Conservation (phyloP, 2,113 vertebrate genomes). For the Barbus barbus region DNA sequence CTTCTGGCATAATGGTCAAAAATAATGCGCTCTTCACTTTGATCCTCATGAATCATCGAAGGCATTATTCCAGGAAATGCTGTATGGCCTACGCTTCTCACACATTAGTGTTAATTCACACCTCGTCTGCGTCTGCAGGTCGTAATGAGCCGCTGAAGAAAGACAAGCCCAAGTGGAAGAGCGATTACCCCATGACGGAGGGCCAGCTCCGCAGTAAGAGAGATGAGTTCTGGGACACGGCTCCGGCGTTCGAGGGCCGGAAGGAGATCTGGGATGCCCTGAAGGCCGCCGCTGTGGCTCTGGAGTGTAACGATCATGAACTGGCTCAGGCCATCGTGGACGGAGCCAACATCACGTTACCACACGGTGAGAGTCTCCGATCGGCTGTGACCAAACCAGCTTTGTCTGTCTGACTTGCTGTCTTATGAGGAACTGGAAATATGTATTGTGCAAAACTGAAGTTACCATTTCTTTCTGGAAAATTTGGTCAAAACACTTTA, state of each 20-base stretch:
- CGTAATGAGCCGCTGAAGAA: constrained; percentile 96
- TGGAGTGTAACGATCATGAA: constrained; percentile 92
- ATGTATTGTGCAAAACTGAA: neutral
- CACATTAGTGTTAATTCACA: neutral
- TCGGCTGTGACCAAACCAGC: neutral
- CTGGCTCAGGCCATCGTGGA: constrained; percentile 96
- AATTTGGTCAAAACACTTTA: no score
- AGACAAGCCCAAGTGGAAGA: constrained; percentile 96
- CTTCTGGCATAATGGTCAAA: neutral
- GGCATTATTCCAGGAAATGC: neutral
- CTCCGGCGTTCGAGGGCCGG: constrained; percentile 94
- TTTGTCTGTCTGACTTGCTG: neutral
- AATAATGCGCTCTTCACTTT: neutral
- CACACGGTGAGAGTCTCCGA: constrained; percentile 83
- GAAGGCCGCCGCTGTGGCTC: constrained; percentile 90
- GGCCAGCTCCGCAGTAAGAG: constrained; percentile 96
- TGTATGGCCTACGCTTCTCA: no score
- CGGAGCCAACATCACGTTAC: constrained; percentile 96
- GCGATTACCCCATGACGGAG: constrained; percentile 97
- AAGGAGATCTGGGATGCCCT: constrained; percentile 99
- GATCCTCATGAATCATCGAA: neutral
- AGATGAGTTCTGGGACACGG: constrained; percentile 99
- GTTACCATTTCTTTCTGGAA: no score
- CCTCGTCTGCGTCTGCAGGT: constrained; percentile 64
- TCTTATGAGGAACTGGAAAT: neutral